These are phyloP conservation scores for Harpagoxenus sublaevis DNA, from an alignment of 2,888 invertebrate genomes.

Conservation along the genomic window DNA sequence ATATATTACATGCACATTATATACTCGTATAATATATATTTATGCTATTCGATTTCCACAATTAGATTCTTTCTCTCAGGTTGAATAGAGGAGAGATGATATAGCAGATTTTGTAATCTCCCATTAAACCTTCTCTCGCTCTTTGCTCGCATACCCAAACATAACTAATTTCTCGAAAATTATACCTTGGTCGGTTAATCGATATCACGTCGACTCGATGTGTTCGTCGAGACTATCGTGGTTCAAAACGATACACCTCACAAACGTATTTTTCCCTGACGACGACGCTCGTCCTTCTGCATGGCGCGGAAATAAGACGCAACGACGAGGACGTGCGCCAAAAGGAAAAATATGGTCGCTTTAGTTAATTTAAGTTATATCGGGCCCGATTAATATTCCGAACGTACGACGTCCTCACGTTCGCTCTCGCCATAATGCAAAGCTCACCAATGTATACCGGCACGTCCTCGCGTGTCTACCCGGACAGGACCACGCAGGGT, in stretches of 20 bases:
- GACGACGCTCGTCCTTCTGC: slow-evolving; percentile 13
- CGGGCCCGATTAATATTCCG: slow-evolving; percentile 72
- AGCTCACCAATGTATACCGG: slow-evolving; percentile 69
- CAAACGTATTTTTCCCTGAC: slow-evolving; percentile 31
- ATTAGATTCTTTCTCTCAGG: neutral
- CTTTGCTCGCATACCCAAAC: neutral
- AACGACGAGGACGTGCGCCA: neutral
- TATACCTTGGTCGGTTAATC: slow-evolving; percentile 20
- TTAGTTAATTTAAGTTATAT: slow-evolving; percentile 69
- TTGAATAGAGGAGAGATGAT: neutral
- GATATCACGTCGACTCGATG: neutral
- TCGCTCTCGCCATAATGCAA: slow-evolving; percentile 56
- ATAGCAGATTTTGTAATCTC: neutral
- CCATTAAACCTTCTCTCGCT: neutral
- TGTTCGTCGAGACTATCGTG: neutral
- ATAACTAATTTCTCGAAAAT: slow-evolving; percentile 28
- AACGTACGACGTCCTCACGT: slow-evolving; percentile 48
- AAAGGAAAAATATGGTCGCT: slow-evolving; percentile 17
- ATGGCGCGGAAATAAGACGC: slow-evolving; percentile 43
- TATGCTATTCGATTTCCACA: neutral
- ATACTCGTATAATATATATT: neutral
- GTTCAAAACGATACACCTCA: neutral
- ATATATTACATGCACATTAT: neutral
- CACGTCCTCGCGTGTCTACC: slow-evolving; percentile 72
- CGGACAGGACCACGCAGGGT: slow-evolving; percentile 55